Evolutionary conservation across 2,888 invertebrate genomes (phyloP), one percentile per base, ranked within the genome.

Genomic region (Eurois occulta): DNA sequence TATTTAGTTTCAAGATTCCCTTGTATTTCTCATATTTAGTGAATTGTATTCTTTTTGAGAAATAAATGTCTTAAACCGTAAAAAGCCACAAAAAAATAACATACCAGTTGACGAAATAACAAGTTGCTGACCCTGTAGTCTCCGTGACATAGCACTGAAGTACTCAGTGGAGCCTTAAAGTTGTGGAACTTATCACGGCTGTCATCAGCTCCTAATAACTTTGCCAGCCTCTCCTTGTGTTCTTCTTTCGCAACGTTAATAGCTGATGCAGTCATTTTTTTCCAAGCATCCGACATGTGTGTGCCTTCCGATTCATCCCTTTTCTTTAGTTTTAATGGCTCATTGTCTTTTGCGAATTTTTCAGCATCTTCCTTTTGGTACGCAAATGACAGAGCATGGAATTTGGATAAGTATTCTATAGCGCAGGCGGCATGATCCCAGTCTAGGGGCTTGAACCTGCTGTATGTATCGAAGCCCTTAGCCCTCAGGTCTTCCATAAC

Each of bases 301-400:
- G 75, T 5, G 5, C 77, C 75, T 4, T 88, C 83, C 0, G 68
- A 55, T 0, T 72, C 43, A 0, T 74, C 65, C 6, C 70, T 72
- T 1, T 52, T 11, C 13, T 79, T 18, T n/a, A 77, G 85, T 48
- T 80, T 77, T n/a, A 93, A 18, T 41, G 75, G 71, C 1, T 90
- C 76, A 0, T 80, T 77, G 1, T 86, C 80, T 52, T 70, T 66
- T 0, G 84, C 81, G 43, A 91, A 93, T 16, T 89, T 86, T 21
- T 88, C 90, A 0, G 94, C 95, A 28, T 93, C 86, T 60, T 94
- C 92, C 18, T 92, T 91, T 64, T 91, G 90, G 58, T 92, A 91
- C 0, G 94, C 94, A 18, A 95, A 93, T 0, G 95, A 95, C 18
- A 95, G 80, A 0, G 95, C 95, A 76, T 96, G 96, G 76, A 94